phyloP scores from a whole-genome alignment of 1,140 invertebrate species.

The Helicorthomorpha holstii region DNA sequence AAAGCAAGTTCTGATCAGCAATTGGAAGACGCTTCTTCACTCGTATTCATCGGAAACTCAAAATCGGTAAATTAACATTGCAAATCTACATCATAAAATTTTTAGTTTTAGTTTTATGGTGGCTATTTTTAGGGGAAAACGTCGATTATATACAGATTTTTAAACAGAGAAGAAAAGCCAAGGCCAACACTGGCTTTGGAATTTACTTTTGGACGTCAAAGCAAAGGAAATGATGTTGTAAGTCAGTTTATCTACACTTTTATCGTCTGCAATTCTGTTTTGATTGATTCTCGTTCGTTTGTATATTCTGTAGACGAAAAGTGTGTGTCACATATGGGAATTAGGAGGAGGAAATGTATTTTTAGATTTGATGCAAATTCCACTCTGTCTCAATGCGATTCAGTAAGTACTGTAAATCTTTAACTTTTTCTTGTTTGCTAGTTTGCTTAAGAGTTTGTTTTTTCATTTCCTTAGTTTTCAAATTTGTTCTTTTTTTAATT shows the following conservation, averaged over 20 bases:
- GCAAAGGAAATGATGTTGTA: slow-evolving; percentile 52
- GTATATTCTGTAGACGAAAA: slow-evolving; percentile 39
- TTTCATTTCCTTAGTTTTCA: no score
- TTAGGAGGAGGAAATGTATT: slow-evolving; percentile 49
- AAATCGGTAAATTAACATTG: slow-evolving; percentile 18
- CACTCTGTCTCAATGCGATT: slow-evolving; percentile 32
- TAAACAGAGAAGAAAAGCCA: slow-evolving; percentile 57
- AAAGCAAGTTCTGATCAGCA: neutral
- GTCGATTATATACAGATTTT: slow-evolving; percentile 55
- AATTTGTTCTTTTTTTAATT: no score
- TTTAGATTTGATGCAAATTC: slow-evolving; percentile 32
- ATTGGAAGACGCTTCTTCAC: slow-evolving; percentile 14
- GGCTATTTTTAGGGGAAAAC: slow-evolving; percentile 53
- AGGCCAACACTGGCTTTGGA: slow-evolving; percentile 67
- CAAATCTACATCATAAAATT: no score
- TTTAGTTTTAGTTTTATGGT: no score
- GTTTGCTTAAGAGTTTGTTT: no score
- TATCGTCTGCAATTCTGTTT: neutral
- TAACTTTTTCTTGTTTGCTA: no score
- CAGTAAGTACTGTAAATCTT: no score
- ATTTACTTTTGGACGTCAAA: slow-evolving; percentile 60
- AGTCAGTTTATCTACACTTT: slow-evolving; percentile 14
- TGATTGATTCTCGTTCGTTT: slow-evolving; percentile 8
- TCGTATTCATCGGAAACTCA: slow-evolving; percentile 21
- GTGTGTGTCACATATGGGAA: slow-evolving; percentile 76